Base-by-base conservation (phyloP, 2,888 invertebrate genomes). In the Rhingia rostrata region DNA sequence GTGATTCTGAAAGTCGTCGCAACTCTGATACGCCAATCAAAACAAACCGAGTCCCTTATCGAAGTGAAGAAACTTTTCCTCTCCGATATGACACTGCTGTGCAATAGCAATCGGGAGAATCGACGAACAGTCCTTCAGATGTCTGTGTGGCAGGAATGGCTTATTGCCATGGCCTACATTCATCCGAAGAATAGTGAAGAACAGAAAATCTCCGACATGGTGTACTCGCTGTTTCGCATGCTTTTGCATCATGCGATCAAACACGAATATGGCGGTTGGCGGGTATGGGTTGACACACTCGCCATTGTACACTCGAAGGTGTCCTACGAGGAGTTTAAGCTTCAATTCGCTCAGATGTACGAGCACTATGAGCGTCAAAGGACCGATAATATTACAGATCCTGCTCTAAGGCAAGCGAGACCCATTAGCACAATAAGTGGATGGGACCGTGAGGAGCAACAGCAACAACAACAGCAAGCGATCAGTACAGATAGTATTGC, bases 121-220 rank as follows among this genome's bases (percentile, higher is more conserved):
- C 93, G 99, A 63, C 94, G 99, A 88, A 99, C 98, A 0, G 98
- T 99, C 10, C 93, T 99, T 49, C 99, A 99, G 92, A 99, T 99
- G 99, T 99, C 99, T 0, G 99, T 99, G 0, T 99, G 99, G 99
- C 97, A 97, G 92, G 99, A 98, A 90, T 99, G 99, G 99, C 93
- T 99, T 9, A 99, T 99, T 88, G 98, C 99, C 4, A 96, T 98
- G 95, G 98, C 99, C 33, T 99, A 99, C 91, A 98, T 99, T 86
- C 99, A 98, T 92, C 99, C 99, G 0, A 96, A 97, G 91, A 97
- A 95, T 88, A 95, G 96, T 0, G 98, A 98, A 89, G 98, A 99
- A 89, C 97, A 98, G 90, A 97, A 98, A 92, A 96, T 99, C 69
- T 98, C 98, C 0, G 99, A 99, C 90, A 97, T 99, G 97, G 99